phyloP scores from a whole-genome alignment of 2,888 invertebrate genomes.

The Erynnis tages region DNA sequence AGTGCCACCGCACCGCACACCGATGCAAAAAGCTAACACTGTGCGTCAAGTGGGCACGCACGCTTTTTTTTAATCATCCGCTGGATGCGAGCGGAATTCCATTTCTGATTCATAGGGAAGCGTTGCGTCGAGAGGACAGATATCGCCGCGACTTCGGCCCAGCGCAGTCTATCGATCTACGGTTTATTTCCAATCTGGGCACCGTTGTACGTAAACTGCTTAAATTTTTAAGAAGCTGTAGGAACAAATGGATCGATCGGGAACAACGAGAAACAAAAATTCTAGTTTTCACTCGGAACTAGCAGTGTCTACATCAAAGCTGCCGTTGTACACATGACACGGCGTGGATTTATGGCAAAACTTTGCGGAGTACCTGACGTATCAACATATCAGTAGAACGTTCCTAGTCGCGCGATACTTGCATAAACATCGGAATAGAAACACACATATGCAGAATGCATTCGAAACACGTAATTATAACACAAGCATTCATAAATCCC shows the following conservation, averaged over 20 bases:
- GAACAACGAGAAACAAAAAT: conserved; percentile 25
- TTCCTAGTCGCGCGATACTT: background rate
- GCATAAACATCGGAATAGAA: background rate
- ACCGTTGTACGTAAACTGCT: conserved; percentile 56
- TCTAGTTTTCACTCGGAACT: background rate
- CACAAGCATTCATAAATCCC: conserved; percentile 66
- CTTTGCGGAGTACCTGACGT: conserved; percentile 1
- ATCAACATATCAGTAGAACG: conserved; percentile 3
- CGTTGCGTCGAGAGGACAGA: conserved; percentile 30
- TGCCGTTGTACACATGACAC: background rate
- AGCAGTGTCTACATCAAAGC: background rate
- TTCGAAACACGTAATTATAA: conserved; percentile 63
- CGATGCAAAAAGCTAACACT: conserved; percentile 71
- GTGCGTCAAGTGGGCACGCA: conserved; percentile 73
- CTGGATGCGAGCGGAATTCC: conserved; percentile 38
- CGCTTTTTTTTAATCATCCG: conserved; percentile 47
- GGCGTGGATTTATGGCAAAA: conserved; percentile 12
- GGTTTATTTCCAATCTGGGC: conserved; percentile 61
- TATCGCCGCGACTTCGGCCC: conserved; percentile 39
- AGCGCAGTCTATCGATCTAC: conserved; percentile 59
- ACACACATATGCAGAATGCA: conserved; percentile 35
- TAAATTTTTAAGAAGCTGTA: conserved; percentile 63
- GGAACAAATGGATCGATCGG: conserved; percentile 40
- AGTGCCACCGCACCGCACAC: conserved; percentile 67
- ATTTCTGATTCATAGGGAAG: conserved; percentile 40